Evolutionary conservation across 2,797 vertebrate genomes (phyloP).

Genomic region (Monodelphis domestica): DNA sequence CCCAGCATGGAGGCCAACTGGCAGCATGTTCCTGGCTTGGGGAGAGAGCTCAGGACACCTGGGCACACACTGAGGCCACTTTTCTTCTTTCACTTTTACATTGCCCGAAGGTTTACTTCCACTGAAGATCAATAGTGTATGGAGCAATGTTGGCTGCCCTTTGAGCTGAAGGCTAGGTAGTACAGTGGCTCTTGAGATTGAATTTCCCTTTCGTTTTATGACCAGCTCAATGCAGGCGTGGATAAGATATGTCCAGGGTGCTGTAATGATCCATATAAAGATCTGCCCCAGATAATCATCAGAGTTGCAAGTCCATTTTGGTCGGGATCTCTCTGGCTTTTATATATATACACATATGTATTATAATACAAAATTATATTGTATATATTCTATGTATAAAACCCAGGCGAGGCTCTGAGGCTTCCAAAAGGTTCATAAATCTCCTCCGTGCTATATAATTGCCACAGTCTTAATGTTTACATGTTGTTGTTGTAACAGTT

Average conservation of each 20-base stretch:
- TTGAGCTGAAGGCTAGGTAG: constrained; percentile 44
- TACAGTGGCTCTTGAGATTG: constrained; percentile 30
- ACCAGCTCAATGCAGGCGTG: constrained; percentile 19
- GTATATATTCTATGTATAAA: too few species aligned
- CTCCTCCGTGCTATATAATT: background rate
- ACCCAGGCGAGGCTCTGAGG: background rate
- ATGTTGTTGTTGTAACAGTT: too few species aligned
- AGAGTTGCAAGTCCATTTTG: constrained; percentile 10
- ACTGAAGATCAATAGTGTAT: constrained; percentile 23
- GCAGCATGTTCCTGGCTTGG: too few species aligned
- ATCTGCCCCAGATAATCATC: constrained; percentile 19
- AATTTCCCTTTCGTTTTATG: constrained; percentile 47
- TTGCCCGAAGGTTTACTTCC: constrained; percentile 43
- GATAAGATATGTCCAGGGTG: constrained; percentile 9
- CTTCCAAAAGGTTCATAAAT: background rate
- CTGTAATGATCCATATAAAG: background rate
- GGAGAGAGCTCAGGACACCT: too few species aligned
- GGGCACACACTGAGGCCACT: background rate
- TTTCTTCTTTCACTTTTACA: constrained; percentile 48
- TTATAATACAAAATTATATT: too few species aligned
- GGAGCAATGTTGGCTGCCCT: constrained; percentile 40
- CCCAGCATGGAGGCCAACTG: background rate
- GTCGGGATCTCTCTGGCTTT: background rate
- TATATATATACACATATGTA: too few species aligned
- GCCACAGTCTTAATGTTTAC: too few species aligned